Percentiles rank a stretch among this genome's conserved stretches.
These are phyloP conservation scores for Bos taurus DNA, from an alignment of 2,113 vertebrate species.

Conservation along the genomic window DNA sequence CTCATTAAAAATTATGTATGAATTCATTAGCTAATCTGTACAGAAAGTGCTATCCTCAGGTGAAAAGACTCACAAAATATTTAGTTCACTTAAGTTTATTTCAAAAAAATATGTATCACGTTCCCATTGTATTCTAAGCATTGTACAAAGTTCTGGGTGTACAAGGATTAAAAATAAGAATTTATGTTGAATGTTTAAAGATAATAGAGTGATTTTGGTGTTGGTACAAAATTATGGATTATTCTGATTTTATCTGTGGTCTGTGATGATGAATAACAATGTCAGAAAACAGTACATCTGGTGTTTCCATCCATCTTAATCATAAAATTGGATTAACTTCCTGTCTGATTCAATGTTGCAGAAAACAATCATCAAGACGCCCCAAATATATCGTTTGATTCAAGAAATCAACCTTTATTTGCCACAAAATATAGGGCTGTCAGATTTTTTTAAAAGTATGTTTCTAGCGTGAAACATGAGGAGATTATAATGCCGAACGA, in stretches of 20 bases:
- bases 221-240: not conserved
- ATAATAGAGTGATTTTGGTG: not conserved
- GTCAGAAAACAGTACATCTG: slow-evolving; percentile 33
- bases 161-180: slow-evolving; percentile 18
- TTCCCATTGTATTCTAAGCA: not conserved
- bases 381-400: slow-evolving; percentile 60
- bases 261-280: slow-evolving; percentile 21
- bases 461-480: not conserved
- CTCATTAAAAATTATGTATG: not conserved
- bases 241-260: slow-evolving; percentile 44
- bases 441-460: not conserved
- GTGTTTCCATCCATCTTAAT: slow-evolving; percentile 27
- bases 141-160: not conserved
- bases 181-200: slow-evolving; percentile 3
- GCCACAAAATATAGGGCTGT: not conserved
- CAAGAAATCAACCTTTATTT: slow-evolving; percentile 49
- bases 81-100: not conserved
- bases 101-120: not conserved
- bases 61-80: not conserved
- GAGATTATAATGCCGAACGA: slow-evolving; percentile 35
- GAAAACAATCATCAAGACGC: slow-evolving; percentile 45
- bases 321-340: slow-evolving; percentile 57
- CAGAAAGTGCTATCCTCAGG: not conserved
- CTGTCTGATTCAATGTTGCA: slow-evolving; percentile 50
- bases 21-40: slow-evolving; percentile 30